Percentiles rank a stretch among this genome's conserved stretches.
Conservation (phyloP, 2,888 invertebrate species). For the Neelides folsomi region DNA sequence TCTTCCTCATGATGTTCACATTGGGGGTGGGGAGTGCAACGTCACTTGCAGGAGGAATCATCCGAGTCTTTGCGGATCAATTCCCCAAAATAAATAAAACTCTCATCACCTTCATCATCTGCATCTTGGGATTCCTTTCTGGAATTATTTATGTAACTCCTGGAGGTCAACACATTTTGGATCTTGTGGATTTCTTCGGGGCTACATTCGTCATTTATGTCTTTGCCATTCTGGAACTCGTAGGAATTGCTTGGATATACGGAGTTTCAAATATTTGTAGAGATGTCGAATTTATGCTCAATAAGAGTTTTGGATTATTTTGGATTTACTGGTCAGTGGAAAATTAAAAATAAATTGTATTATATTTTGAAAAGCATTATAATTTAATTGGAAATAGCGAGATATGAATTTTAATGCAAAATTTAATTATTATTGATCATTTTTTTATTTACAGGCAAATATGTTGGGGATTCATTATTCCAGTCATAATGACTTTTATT, state of each 20-base stretch:
- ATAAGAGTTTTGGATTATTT: slow-evolving; percentile 58
- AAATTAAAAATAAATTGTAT: too few species aligned
- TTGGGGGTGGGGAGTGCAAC: slow-evolving; percentile 64
- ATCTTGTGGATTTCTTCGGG: slow-evolving; percentile 49
- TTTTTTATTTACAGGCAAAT: slow-evolving; percentile 70
- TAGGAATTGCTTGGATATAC: slow-evolving; percentile 12
- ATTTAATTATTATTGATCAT: too few species aligned
- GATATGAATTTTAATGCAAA: too few species aligned
- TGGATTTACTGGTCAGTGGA: neutral
- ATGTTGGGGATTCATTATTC: slow-evolving; percentile 64
- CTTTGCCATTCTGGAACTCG: slow-evolving; percentile 37
- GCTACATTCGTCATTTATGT: slow-evolving; percentile 46
- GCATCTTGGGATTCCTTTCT: slow-evolving; percentile 47
- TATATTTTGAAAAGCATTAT: too few species aligned
- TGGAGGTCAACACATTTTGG: slow-evolving; percentile 51
- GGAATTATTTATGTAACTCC: slow-evolving; percentile 59
- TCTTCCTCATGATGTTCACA: slow-evolving; percentile 69
- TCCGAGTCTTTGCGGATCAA: slow-evolving; percentile 54
- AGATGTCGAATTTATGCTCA: slow-evolving; percentile 70
- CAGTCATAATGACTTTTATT: slow-evolving; percentile 54
- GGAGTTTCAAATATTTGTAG: slow-evolving; percentile 44
- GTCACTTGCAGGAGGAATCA: slow-evolving; percentile 53
- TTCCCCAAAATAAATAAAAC: slow-evolving; percentile 49
- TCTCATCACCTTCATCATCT: slow-evolving; percentile 47
- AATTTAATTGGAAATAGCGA: too few species aligned